Evolutionary conservation across 1,140 invertebrate genomes (phyloP).

Genomic region (Drosophila arizonae): DNA sequence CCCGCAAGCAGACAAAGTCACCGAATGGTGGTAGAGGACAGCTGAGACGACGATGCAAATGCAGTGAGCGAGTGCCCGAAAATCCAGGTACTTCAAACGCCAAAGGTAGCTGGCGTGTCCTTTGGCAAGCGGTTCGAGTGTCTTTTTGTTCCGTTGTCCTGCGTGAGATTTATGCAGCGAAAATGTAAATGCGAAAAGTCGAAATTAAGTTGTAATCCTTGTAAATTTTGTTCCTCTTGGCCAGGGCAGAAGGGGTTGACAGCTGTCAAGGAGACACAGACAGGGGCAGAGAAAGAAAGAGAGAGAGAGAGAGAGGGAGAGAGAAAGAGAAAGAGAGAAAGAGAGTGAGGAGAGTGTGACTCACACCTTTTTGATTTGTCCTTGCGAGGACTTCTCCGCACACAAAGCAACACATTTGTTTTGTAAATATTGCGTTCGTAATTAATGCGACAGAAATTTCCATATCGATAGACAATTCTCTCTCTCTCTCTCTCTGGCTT

Average conservation of each 20-base stretch:
- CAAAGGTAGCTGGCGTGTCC: background rate
- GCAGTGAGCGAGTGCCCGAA: constrained; percentile 24
- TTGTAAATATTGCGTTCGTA: constrained; percentile 83
- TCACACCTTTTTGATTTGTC: constrained; percentile 50
- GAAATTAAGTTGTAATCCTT: constrained; percentile 82
- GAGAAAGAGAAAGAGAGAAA: background rate
- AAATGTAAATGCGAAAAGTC: constrained; percentile 72
- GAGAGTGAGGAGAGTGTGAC: background rate
- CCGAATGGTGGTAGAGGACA: constrained; percentile 5
- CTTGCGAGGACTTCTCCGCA: background rate
- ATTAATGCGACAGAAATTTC: constrained; percentile 12
- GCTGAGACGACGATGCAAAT: constrained; percentile 28
- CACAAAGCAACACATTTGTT: constrained; percentile 81
- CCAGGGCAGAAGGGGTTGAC: constrained; percentile 66
- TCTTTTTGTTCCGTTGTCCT: constrained; percentile 43
- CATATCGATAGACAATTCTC: constrained; percentile 19
- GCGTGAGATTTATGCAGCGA: constrained; percentile 72
- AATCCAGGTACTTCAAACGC: constrained; percentile 5
- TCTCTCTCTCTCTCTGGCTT: background rate
- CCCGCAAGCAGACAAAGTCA: constrained; percentile 30
- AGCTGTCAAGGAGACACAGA: constrained; percentile 43
- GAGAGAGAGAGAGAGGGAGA: background rate
- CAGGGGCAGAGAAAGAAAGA: background rate
- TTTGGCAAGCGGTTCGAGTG: constrained; percentile 62
- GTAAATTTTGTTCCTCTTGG: constrained; percentile 59